phyloP scores from a whole-genome alignment of 2,888 invertebrate species.

The Mycalesis mineus region DNA sequence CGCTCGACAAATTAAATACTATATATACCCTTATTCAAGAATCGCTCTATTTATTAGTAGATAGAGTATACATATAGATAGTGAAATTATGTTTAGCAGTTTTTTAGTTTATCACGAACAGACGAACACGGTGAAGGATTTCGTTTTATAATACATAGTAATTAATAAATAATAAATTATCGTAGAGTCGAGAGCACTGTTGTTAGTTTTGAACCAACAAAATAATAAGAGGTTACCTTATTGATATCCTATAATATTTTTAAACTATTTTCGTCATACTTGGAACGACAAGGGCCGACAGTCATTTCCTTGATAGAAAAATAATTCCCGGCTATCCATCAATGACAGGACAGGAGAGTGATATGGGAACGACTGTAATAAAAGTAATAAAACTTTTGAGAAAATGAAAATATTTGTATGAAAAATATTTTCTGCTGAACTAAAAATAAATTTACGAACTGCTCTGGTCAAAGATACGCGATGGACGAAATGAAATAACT shows the following conservation, averaged over 20 bases:
- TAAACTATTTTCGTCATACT: neutral
- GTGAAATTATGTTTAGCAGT: too few relatives aligned
- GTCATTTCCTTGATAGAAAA: slow-evolving; percentile 7
- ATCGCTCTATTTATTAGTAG: too few relatives aligned
- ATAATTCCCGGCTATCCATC: slow-evolving; percentile 1
- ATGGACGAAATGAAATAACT: slow-evolving; percentile 6
- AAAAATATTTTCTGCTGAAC: neutral
- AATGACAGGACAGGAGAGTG: slow-evolving; percentile 5
- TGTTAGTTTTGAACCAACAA: too few relatives aligned
- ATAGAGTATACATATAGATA: too few relatives aligned
- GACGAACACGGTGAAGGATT: too few relatives aligned
- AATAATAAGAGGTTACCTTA: too few relatives aligned
- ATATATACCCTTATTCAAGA: too few relatives aligned
- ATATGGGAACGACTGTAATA: neutral
- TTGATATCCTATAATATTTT: neutral
- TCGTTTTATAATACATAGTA: too few relatives aligned
- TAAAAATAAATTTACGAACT: slow-evolving; percentile 2
- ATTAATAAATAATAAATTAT: too few relatives aligned
- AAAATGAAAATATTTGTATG: slow-evolving; percentile 5
- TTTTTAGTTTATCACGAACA: too few relatives aligned
- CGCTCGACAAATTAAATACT: too few relatives aligned
- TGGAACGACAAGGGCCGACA: neutral
- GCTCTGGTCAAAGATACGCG: neutral
- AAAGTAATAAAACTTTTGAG: slow-evolving; percentile 1
- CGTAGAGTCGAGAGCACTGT: too few relatives aligned